Percentiles rank a stretch among this genome's conserved stretches.
These are phyloP conservation scores for Cepphus grylle DNA, from an alignment of 2,113 vertebrate genomes.

Conservation along the genomic window DNA sequence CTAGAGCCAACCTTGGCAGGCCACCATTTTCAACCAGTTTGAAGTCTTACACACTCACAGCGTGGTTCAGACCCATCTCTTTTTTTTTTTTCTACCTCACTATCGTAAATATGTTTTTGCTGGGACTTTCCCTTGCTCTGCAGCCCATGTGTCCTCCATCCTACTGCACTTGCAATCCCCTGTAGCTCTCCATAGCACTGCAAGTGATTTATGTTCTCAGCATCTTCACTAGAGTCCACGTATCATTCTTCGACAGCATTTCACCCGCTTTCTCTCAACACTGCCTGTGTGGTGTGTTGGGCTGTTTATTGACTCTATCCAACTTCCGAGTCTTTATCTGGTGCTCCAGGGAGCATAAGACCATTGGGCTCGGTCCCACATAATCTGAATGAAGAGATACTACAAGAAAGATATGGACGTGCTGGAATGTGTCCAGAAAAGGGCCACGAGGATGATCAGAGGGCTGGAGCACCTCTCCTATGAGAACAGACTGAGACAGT, in stretches of 20 bases:
- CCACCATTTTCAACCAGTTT: not conserved
- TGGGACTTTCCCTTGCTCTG: not conserved
- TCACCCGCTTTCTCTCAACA: not conserved
- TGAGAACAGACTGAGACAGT: too few relatives aligned
- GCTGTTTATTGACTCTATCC: not conserved
- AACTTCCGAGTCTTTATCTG: not conserved
- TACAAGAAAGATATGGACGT: too few relatives aligned
- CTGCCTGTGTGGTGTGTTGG: not conserved
- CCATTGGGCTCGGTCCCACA: not conserved
- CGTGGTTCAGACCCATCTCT: not conserved
- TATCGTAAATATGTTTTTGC: not conserved
- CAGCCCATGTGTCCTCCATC: not conserved
- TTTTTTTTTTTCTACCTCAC: not conserved
- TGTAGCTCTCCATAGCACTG: not conserved
- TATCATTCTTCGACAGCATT: not conserved
- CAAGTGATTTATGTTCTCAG: not conserved
- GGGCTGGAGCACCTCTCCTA: too few relatives aligned
- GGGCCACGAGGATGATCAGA: too few relatives aligned
- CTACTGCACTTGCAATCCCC: not conserved
- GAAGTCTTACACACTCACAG: not conserved
- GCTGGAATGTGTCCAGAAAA: too few relatives aligned
- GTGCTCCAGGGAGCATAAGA: not conserved
- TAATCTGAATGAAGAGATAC: not conserved
- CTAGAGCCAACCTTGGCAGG: not conserved
- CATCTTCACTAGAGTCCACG: not conserved